Evolutionary conservation across 2,888 invertebrate species (phyloP).

Genomic region (Lacanobia wlatinum): DNA sequence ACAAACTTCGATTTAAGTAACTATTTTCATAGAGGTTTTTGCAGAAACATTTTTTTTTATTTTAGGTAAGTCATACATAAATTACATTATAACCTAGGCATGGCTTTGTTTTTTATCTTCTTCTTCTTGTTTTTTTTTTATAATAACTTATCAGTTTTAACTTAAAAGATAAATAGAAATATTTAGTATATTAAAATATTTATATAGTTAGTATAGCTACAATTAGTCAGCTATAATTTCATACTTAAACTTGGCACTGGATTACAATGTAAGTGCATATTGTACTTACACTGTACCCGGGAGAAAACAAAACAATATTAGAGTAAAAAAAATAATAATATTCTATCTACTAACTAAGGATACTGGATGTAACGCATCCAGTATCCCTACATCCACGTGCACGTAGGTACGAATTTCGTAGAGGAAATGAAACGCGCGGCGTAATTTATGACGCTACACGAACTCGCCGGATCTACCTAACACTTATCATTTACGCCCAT

Average conservation of each 20-base stretch:
- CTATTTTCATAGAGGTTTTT: background rate
- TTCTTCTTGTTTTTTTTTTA: too few species aligned
- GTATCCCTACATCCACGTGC: slow-evolving; percentile 61
- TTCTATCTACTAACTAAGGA: background rate
- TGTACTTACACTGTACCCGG: too few species aligned
- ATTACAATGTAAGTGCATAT: too few species aligned
- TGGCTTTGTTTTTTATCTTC: too few species aligned
- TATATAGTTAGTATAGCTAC: too few species aligned
- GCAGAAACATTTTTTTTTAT: background rate
- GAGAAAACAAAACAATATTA: too few species aligned
- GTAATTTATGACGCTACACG: slow-evolving; percentile 85
- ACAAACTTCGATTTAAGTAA: background rate
- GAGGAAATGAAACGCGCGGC: slow-evolving; percentile 88
- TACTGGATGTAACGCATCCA: slow-evolving; percentile 62
- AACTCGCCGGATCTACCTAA: slow-evolving; percentile 80
- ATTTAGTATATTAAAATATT: too few species aligned
- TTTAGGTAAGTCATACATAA: background rate
- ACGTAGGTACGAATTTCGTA: slow-evolving; percentile 83
- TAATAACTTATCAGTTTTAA: too few species aligned
- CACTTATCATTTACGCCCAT: slow-evolving; percentile 88
- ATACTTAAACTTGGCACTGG: too few species aligned
- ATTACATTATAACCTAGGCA: too few species aligned
- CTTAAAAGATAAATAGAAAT: too few species aligned
- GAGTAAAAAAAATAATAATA: background rate
- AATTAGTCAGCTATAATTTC: too few species aligned